Evolutionary conservation across 2,797 vertebrate genomes (phyloP), one percentile per base, ranked within the genome.

Genomic region (Yasuhikotakia modesta): DNA sequence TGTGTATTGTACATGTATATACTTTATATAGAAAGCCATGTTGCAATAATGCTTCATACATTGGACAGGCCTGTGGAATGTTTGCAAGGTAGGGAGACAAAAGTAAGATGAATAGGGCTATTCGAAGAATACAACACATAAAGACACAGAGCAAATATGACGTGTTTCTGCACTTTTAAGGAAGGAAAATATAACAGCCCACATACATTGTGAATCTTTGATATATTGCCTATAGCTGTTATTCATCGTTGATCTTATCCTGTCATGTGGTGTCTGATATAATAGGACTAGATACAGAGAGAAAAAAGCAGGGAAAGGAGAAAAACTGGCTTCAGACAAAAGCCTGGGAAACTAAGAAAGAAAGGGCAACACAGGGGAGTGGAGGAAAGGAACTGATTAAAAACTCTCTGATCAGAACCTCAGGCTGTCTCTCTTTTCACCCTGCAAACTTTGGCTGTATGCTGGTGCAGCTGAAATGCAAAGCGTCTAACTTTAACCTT

Each of bases 381-480:
- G 32, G 30, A 63, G 76, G 57, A 78, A 69, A 76, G 74, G 55
- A 77, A 68, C 66, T 70, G 67, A 70, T 39, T 70, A 70, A 78
- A 52, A 77, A 61, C 30, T 45, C 63, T 77, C 45, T 53, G 66
- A 78, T 78, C 57, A 50, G 50, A 57, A 70, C 67, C 67, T 70
- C 19, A 50, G 75, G 66, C 27, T 0, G 27, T 53, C 27, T 73
- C 63, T 76, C 35, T 43, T 57, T 75, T 67, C 66, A 35, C 30
- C 63, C 64, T 68, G 64, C 52, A 48, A 27, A 76, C 53, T 58
- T 69, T 50, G 24, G 13, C 53, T 22, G 13, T 61, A 35, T 69
- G 24, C 53, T 76, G 21, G 64, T 22, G 45, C 63, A 75, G 22
- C 53, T 66, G 22, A 53, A 57, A 50, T 69, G 48, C 55, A 55